Percentiles rank a stretch among this genome's conserved stretches.
Evolutionary conservation across 2,888 invertebrate genomes (phyloP).

Genomic region (Linnaemya tessellans): DNA sequence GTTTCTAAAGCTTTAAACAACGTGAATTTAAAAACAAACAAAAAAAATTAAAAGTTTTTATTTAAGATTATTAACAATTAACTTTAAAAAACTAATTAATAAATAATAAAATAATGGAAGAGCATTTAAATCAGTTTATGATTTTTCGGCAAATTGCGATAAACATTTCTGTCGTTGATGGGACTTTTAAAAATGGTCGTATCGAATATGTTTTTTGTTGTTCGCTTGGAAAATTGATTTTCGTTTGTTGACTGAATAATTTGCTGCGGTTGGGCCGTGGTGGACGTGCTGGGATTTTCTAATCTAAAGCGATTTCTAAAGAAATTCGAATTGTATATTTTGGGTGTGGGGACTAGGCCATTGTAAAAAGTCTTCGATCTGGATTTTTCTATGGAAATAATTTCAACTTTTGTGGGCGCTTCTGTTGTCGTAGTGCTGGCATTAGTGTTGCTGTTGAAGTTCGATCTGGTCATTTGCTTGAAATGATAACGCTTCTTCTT

Average conservation of each 20-base stretch:
- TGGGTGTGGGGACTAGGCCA: constrained; percentile 78
- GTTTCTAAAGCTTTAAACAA: neutral
- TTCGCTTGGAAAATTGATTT: constrained; percentile 74
- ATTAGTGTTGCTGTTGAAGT: constrained; percentile 4
- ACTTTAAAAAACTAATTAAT: constrained; percentile 55
- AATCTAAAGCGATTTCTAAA: constrained; percentile 63
- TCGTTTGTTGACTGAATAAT: constrained; percentile 37
- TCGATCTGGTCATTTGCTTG: constrained; percentile 21
- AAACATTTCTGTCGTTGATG: constrained; percentile 75
- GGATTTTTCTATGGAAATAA: constrained; percentile 82
- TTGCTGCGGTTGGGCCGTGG: neutral
- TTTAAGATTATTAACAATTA: constrained; percentile 18
- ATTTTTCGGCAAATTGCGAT: constrained; percentile 80
- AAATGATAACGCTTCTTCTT: constrained; percentile 46
- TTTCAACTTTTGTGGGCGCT: constrained; percentile 68
- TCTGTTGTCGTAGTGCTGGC: constrained; percentile 17
- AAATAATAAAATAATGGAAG: constrained; percentile 16
- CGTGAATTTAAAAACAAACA: neutral
- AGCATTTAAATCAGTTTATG: constrained; percentile 78
- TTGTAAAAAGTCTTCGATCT: constrained; percentile 83
- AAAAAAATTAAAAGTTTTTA: neutral
- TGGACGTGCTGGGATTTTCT: constrained; percentile 33
- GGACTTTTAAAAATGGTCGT: constrained; percentile 81
- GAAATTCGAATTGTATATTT: constrained; percentile 46
- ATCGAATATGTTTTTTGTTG: constrained; percentile 80